A percentile compares a stretch with the other conserved stretches of the same genome.
phyloP scores from a whole-genome alignment of 2,113 vertebrate species.

The Oncorhynchus masou region DNA sequence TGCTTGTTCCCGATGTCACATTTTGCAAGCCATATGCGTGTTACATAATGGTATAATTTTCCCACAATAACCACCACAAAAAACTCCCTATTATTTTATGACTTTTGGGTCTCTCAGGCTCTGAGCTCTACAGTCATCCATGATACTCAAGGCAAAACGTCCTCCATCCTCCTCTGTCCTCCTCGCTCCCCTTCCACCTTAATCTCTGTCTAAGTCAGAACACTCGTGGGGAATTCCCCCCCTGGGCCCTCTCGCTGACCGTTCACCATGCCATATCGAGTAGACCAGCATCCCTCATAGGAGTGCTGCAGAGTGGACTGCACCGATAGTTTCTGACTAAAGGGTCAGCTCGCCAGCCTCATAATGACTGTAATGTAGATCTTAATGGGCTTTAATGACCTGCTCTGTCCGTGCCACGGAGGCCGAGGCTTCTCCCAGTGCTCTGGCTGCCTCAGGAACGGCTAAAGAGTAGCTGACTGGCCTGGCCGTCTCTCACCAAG shows the following conservation, averaged over 20 bases:
- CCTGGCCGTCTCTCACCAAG: slow-evolving; percentile 1
- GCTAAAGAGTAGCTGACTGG: neutral
- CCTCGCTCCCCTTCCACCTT: slow-evolving; percentile 4
- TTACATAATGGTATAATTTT: slow-evolving; percentile 32
- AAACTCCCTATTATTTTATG: neutral
- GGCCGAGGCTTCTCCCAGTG: slow-evolving; percentile 25
- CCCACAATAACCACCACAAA: neutral
- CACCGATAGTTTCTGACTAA: slow-evolving; percentile 42
- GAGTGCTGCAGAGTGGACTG: slow-evolving; percentile 14
- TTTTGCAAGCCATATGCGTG: slow-evolving; percentile 35
- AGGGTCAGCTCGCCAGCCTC: slow-evolving; percentile 33
- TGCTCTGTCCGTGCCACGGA: slow-evolving; percentile 38
- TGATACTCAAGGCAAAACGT: neutral
- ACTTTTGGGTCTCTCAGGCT: neutral
- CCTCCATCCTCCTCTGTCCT: neutral
- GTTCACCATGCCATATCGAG: slow-evolving; percentile 12
- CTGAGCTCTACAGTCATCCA: neutral
- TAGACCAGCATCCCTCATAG: slow-evolving; percentile 20
- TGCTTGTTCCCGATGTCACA: slow-evolving; percentile 37
- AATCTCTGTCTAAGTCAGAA: slow-evolving; percentile 10
- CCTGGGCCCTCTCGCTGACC: slow-evolving; percentile 9
- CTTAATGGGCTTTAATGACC: slow-evolving; percentile 67
- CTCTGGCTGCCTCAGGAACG: slow-evolving; percentile 6
- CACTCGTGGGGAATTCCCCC: slow-evolving; percentile 4
- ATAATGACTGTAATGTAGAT: slow-evolving; percentile 61